Evolutionary conservation across 2,113 vertebrate species (phyloP).

Genomic region (Melanostigma gelatinosum): DNA sequence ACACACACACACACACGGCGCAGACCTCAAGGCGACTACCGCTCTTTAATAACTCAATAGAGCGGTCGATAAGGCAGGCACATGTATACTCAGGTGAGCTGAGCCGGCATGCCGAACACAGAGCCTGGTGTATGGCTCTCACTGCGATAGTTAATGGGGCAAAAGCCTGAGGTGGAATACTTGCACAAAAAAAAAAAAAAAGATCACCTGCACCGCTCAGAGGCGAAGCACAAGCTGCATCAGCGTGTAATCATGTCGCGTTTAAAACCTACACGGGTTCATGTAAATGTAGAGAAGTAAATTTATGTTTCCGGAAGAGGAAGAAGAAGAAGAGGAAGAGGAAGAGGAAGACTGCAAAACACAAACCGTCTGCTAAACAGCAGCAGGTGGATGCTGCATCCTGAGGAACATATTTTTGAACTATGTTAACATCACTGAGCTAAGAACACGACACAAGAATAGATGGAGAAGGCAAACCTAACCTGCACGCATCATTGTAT

Average conservation of each 20-base stretch:
- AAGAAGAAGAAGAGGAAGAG: conserved; percentile 6
- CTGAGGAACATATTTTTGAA: conserved; percentile 31
- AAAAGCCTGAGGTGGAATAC: conserved; percentile 49
- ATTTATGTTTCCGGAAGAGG: background rate
- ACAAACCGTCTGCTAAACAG: conserved; percentile 21
- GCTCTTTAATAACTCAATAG: conserved; percentile 70
- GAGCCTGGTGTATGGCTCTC: conserved; percentile 54
- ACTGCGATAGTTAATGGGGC: conserved; percentile 59
- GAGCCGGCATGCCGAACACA: conserved; percentile 60
- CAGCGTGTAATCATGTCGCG: background rate
- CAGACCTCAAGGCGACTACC: conserved; percentile 33
- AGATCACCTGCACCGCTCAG: conserved; percentile 27
- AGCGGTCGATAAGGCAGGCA: conserved; percentile 70
- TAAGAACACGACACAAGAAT: conserved; percentile 6
- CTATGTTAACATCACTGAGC: background rate
- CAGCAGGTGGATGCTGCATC: conserved; percentile 43
- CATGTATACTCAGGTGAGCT: conserved; percentile 71
- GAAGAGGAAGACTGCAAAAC: background rate
- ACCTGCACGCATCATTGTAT: background rate
- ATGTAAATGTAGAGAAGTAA: background rate
- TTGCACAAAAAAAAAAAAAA: conserved; percentile 18
- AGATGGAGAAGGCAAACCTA: background rate
- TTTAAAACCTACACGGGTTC: background rate
- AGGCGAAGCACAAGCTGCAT: conserved; percentile 23
- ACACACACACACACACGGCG: background rate